Conservation (phyloP, 2,888 invertebrate species). For the Tanytarsus gracilentus region DNA sequence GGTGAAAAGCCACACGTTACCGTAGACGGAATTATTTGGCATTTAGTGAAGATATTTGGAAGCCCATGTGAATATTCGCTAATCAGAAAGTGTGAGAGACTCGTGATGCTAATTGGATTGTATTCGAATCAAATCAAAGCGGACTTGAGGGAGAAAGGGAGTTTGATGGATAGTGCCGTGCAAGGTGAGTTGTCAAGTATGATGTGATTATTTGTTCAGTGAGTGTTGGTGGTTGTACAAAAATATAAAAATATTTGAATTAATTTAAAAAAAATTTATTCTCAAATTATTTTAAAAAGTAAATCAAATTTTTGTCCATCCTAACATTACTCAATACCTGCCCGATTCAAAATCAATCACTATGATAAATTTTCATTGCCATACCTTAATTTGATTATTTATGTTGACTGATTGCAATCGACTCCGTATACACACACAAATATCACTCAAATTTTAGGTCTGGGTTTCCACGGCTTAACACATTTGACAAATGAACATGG, state of each 20-base stretch:
- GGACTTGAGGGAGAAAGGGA: slow-evolving; percentile 56
- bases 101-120: slow-evolving; percentile 51
- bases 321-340: slow-evolving; percentile 2
- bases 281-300: not conserved
- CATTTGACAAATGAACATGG: slow-evolving; percentile 50
- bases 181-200: slow-evolving; percentile 50
- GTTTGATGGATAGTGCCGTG: slow-evolving; percentile 73
- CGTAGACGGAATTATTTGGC: slow-evolving; percentile 76
- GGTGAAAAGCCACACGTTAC: slow-evolving; percentile 54
- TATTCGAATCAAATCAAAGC: slow-evolving; percentile 60
- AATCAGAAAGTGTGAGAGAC: slow-evolving; percentile 52
- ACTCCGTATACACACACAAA: not conserved
- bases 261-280: not conserved
- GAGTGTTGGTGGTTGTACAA: too few species aligned
- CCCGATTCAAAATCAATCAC: slow-evolving; percentile 8
- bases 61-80: slow-evolving; percentile 51
- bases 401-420: not conserved
- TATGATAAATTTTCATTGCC: slow-evolving; percentile 7
- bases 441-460: slow-evolving; percentile 44
- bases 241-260: too few species aligned
- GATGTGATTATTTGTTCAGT: not conserved
- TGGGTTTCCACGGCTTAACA: slow-evolving; percentile 78
- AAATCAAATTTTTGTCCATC: slow-evolving; percentile 4
- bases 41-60: slow-evolving; percentile 68
- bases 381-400: too few species aligned